These are phyloP conservation scores for Scomberomorus guttatus DNA, from an alignment of 2,797 vertebrate genomes.

Conservation along the genomic window DNA sequence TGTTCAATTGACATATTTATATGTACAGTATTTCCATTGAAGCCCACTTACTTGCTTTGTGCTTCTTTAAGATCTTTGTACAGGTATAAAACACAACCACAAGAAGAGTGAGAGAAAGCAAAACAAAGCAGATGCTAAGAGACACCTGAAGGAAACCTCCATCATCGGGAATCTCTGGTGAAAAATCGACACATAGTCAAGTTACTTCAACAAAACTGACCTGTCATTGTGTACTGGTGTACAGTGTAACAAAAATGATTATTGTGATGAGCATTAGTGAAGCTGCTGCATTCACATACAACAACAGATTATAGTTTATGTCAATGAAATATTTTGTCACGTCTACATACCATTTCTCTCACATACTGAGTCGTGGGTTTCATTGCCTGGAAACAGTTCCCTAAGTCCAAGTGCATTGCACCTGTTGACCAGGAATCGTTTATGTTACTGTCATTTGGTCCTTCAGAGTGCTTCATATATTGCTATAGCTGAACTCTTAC, in stretches of 20 bases:
- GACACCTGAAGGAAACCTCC: background rate
- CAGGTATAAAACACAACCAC: slow-evolving; percentile 37
- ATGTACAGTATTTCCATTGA: slow-evolving; percentile 1
- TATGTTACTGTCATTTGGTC: background rate
- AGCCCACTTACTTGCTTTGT: slow-evolving; percentile 65
- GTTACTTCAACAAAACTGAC: background rate
- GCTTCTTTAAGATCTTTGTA: slow-evolving; percentile 40
- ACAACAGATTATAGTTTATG: background rate
- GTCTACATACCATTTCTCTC: slow-evolving; percentile 50
- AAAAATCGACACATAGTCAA: slow-evolving; percentile 31
- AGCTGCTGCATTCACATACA: background rate
- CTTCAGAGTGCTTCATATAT: background rate
- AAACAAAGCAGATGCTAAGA: slow-evolving; percentile 45
- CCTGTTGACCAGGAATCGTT: slow-evolving; percentile 53
- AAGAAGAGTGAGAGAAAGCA: slow-evolving; percentile 54
- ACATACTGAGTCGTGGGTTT: slow-evolving; percentile 72
- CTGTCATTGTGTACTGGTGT: background rate
- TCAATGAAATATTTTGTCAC: background rate
- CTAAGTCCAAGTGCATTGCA: slow-evolving; percentile 49
- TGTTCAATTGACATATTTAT: background rate
- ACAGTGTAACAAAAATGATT: background rate
- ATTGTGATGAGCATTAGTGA: background rate
- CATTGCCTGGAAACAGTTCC: slow-evolving; percentile 71
- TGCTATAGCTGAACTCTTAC: slow-evolving; percentile 3
- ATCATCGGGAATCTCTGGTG: background rate